Evolutionary conservation across 2,888 invertebrate genomes (phyloP).

Genomic region (Baccha elongata): DNA sequence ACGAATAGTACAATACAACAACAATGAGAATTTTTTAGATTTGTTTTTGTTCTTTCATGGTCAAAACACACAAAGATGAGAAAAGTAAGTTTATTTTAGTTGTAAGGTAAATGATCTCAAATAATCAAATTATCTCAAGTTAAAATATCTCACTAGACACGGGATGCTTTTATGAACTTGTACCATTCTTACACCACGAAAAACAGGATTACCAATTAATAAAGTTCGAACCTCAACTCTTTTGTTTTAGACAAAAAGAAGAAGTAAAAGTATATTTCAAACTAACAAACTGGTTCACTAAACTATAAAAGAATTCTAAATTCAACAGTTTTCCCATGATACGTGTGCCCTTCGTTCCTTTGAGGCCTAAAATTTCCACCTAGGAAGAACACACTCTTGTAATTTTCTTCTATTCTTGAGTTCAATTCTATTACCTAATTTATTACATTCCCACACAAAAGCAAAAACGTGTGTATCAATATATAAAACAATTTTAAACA

Average conservation of each 20-base stretch:
- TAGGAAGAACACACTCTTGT: neutral
- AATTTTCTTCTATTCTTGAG: neutral
- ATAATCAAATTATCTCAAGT: too few species aligned
- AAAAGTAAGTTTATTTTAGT: too few species aligned
- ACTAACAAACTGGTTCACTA: neutral
- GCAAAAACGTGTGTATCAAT: slow-evolving; percentile 15
- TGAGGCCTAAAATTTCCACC: neutral
- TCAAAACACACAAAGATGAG: too few species aligned
- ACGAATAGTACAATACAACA: too few species aligned
- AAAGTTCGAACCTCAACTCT: slow-evolving; percentile 20
- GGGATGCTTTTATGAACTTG: slow-evolving; percentile 28
- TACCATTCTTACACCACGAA: neutral
- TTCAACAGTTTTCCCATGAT: neutral
- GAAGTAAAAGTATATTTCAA: neutral
- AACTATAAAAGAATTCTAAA: neutral
- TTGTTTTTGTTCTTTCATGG: too few species aligned
- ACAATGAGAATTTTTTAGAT: too few species aligned
- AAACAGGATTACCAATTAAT: neutral
- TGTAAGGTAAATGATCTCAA: too few species aligned
- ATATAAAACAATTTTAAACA: slow-evolving; percentile 35
- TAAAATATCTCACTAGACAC: slow-evolving; percentile 24
- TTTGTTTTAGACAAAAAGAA: neutral
- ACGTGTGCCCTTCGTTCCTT: slow-evolving; percentile 7
- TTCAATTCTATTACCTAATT: slow-evolving; percentile 17
- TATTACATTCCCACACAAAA: slow-evolving; percentile 30